Base-by-base conservation (phyloP, 1,140 invertebrate genomes). In the Callitettix versicolor region DNA sequence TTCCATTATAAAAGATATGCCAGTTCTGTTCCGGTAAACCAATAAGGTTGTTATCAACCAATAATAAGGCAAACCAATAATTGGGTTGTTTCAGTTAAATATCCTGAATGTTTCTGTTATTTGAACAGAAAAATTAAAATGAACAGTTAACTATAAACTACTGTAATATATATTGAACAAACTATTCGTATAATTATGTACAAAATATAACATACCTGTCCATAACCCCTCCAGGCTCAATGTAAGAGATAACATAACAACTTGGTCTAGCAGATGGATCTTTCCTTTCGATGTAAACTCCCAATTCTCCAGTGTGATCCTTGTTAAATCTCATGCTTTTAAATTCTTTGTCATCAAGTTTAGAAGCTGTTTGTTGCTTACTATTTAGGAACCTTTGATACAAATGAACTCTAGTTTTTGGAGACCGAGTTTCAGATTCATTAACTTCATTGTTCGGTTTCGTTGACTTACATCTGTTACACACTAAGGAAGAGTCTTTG, bases 231-330 rank as follows among this genome's bases (percentile, higher is more conserved):
- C 69, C 71, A 55, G 73, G 70, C 50, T 76, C 72, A 49, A 82
- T 76, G 48, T 75, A 73, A 2, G 78, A 75, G 46, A 83, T 79
- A 58, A 79, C 72, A 61, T 79, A 82, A 30, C 74, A 73, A 38
- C 71, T 70, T 40, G 71, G 70, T 36, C 69, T 69, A 41, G 68
- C 67, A 17, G 67, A 63, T 42, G 71, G 72, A 34, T 71, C 71
- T 47, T 76, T 74, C 21, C 73, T 75, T 17, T 75, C 76, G 43
- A 82, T 79, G 60, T 76, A 74, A 14, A 82, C 71, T 9, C 80
- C 81, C 15, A 81, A 62, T 49, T 74, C 73, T 57, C 74, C 73
- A 7, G 62, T 64, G 40, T 72, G 67, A 55, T 73, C 73, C 61
- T 65, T 65, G 4, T 33, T 57, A 12, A 65, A 55, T 18, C 59